Evolutionary conservation across 2,113 vertebrate species (phyloP), one percentile per base, ranked within the genome.

Genomic region (Dendrocopos noguchii): DNA sequence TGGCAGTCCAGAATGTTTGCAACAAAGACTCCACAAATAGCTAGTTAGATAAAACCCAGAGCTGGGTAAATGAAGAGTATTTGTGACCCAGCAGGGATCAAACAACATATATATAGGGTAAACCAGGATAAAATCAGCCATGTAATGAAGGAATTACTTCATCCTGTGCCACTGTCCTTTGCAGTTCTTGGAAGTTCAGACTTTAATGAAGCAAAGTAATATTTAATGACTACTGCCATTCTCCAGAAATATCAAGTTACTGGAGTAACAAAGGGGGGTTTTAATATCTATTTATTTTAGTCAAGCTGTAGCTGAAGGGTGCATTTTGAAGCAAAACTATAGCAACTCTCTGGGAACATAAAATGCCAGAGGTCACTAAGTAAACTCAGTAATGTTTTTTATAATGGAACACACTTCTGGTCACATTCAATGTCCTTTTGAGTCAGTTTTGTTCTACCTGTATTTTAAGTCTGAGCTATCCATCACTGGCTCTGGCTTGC

Each of bases 21-120:
- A 87, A 80, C 57, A 83, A 83, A 94, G 25, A 12, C 39, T 71
- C 22, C 52, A 74, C 73, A 83, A 94, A 88, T 70, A 91, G 91
- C 87, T 53, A 75, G 77, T 44, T 44, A 73, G 70, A 55, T 79
- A 59, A 73, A 91, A 92, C 84, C 82, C 87, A 64, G 76, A 70
- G 82, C 73, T 91, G 0, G 0, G 59, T 94, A 90, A 91, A 89
- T 72, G 80, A 86, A 87, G 63, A 93, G 53, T 16, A 46, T 70
- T 86, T 76, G 66, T 73, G 84, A 90, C 90, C 79, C 84, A 75
- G 60, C 34, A 73, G 92, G 76, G 61, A 61, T 82, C 75, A 90
- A 92, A 91, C 20, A 15, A 24, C 50, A 25, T 25, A 12, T 52
- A 52, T 24, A 25, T 11, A 52, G 50, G 50, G 24, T 52, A 52